phyloP scores from a whole-genome alignment of 1,140 invertebrate genomes.

The Euura saliciscinereae region DNA sequence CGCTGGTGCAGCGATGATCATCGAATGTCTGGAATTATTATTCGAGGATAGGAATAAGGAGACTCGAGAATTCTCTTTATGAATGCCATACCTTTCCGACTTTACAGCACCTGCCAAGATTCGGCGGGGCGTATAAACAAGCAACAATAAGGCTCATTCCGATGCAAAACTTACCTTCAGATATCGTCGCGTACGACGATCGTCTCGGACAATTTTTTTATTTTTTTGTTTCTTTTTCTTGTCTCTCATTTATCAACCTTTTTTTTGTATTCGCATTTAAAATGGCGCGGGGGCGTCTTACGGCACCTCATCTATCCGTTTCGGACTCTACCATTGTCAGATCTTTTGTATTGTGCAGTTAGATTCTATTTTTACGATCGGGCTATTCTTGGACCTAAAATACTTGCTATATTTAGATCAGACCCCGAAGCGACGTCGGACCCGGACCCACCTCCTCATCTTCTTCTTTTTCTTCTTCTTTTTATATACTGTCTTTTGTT shows the following conservation, averaged over 20 bases:
- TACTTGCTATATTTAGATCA: neutral
- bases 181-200: neutral
- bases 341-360: neutral
- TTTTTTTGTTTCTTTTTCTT: no score
- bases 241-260: no score
- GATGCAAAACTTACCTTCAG: conserved; percentile 40
- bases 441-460: no score
- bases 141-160: conserved; percentile 50
- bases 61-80: conserved; percentile 33
- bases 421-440: neutral
- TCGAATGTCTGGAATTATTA: conserved; percentile 25
- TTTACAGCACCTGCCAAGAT: conserved; percentile 48
- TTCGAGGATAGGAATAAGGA: conserved; percentile 16
- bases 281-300: neutral
- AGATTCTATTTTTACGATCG: neutral
- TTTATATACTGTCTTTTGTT: no score
- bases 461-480: no score
- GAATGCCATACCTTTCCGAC: conserved; percentile 37
- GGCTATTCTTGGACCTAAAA: neutral
- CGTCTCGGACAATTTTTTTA: no score
- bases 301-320: neutral
- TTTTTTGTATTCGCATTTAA: no score
- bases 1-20: neutral
- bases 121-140: conserved; percentile 38
- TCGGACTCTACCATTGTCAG: neutral